phyloP scores from a whole-genome alignment of 1,140 invertebrate species.

The Nomia melanderi region DNA sequence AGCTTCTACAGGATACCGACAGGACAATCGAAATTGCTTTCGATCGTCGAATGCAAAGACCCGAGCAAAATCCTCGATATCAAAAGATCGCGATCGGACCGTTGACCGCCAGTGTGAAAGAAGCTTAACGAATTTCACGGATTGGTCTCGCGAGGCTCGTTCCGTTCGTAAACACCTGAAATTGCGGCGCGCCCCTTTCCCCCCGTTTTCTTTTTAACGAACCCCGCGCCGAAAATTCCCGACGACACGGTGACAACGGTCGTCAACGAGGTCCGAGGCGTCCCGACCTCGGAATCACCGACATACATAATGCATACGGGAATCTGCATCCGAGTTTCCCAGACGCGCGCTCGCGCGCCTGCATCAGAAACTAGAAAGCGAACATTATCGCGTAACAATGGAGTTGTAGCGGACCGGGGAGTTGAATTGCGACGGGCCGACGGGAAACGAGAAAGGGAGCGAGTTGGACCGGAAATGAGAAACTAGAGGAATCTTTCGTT shows the following conservation, averaged over 20 bases:
- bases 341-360: not conserved
- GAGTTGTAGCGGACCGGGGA: not conserved
- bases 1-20: no score
- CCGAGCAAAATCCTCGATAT: no score
- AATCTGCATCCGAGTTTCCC: slow-evolving; percentile 19
- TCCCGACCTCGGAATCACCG: no score
- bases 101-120: no score
- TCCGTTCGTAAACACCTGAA: not conserved
- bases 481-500: not conserved
- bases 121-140: not conserved
- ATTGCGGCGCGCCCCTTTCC: not conserved
- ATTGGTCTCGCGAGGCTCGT: not conserved
- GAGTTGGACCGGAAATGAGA: not conserved
- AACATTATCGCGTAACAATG: not conserved
- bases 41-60: no score
- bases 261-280: no score
- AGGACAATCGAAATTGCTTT: no score
- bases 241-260: not conserved
- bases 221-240: slow-evolving; percentile 1
- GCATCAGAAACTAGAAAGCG: not conserved
- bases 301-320: slow-evolving; percentile 20
- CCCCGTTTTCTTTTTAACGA: not conserved
- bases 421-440: not conserved
- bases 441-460: not conserved
- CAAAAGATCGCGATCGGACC: no score